Evolutionary conservation across 2,113 vertebrate species (phyloP), one percentile per base, ranked within the genome.

Genomic region (Camelus dromedarius): DNA sequence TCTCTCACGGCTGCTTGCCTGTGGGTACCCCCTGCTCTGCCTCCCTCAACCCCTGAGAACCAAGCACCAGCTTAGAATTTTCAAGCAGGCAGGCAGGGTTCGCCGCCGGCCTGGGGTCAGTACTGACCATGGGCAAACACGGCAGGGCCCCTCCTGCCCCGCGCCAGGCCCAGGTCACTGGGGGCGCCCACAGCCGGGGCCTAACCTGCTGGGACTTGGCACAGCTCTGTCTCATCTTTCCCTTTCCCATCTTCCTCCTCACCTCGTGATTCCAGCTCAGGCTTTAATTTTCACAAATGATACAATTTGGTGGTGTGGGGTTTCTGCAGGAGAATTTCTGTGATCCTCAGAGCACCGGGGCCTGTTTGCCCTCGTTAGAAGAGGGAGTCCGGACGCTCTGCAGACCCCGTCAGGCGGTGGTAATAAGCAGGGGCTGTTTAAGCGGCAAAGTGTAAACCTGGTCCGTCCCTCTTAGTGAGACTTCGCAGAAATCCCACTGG

Each of bases 401-500:
- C 97, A 96, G 92, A 48, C 88, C 52, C 0, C 62, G 8, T 77
- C 91, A 79, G 93, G 48, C 0, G 62, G 46, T 6, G 60, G 90
- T 94, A 97, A 12, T 67, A 22, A 97, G 73, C 97, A 20, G 35
- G 91, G 67, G 95, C 95, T 77, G 83, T 13, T 67, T 54, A 79
- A 16, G 67, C 50, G 35, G 26, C 92, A 20, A 89, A 15, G 60
- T 66, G 77, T 96, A 97, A 98, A 97, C 96, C 97, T 96, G 79
- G 96, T 24, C 96, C 92, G 96, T 24, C 96, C 92, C 98, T 85
- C 54, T 77, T 89, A 60, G 50, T 98, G 98, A 99, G 93, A 97
- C 97, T 98, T 97, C n/a, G n/a, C 98, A 99, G 98, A 98, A 98
- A 98, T 98, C 98, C 98, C 98, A 83, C 80, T 93, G 98, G 97